phyloP scores from a whole-genome alignment of 2,113 vertebrate species.

The Myxocyprinus asiaticus region DNA sequence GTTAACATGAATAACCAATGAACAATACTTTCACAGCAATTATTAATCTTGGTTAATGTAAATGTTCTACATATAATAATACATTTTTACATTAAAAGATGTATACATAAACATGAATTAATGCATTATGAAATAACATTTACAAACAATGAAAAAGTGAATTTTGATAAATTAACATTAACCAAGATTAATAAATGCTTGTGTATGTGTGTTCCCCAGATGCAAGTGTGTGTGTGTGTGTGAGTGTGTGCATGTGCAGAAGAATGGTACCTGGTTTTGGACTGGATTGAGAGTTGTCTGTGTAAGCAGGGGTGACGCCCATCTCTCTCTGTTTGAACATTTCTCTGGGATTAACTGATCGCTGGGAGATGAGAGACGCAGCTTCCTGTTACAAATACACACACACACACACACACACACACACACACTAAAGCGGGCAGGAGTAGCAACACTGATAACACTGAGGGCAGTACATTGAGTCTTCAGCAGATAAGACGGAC shows the following conservation, averaged over 20 bases:
- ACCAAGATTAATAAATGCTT: too few species aligned
- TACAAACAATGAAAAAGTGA: too few species aligned
- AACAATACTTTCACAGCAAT: too few species aligned
- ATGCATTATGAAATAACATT: too few species aligned
- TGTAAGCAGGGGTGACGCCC: constrained; percentile 65
- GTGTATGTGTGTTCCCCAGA: too few species aligned
- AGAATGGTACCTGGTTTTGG: constrained; percentile 84
- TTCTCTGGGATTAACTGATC: constrained; percentile 84
- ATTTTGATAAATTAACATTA: too few species aligned
- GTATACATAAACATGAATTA: too few species aligned
- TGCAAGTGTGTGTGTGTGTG: background rate
- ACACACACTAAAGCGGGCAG: background rate
- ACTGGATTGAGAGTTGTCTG: constrained; percentile 58
- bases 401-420: background rate
- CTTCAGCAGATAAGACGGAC: too few species aligned
- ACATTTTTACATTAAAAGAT: too few species aligned
- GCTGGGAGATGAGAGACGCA: constrained; percentile 79
- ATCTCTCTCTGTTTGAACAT: constrained; percentile 92
- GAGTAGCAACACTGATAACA: background rate
- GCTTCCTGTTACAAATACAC: constrained; percentile 73
- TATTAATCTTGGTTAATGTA: too few species aligned
- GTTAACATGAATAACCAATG: too few species aligned
- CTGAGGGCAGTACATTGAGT: background rate
- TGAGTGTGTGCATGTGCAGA: background rate
- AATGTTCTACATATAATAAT: too few species aligned